Base-by-base conservation (phyloP, 2,888 invertebrate species). In the Octodonta nipae region DNA sequence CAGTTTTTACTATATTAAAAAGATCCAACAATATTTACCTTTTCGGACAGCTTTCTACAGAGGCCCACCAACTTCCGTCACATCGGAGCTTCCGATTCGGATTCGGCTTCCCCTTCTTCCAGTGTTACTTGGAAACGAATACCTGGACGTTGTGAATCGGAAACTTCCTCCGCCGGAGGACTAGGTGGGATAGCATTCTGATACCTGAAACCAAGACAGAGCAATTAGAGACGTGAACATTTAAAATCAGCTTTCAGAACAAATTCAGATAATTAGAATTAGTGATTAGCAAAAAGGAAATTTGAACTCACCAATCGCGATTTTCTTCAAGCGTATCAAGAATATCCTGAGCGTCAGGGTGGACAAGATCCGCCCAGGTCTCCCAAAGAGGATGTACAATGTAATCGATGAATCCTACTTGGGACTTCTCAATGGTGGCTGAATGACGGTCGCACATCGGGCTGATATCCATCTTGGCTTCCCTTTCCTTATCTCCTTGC, bases 311-410 rank as follows among this genome's bases (percentile, higher is more conserved):
- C 80, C 91, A 96, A 66, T 95, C 92, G 49, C 98, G 76, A 65
- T 98, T 98, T 67, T 96, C 92, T 65, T 98, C 96, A 53, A 98
- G 71, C 30, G 89, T 92, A 65, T 96, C 95, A 45, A 98, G 71
- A 52, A 98, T 96, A 47, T 92, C 87, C 66, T 96, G 95, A 30
- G 96, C 96, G 60, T 98, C 96, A 2, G 98, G 96, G 65, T 95
- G 93, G 28, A 98, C 96, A 42, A 98, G 71, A 63, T 98, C 96
- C 7, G 92, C 95, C 98, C 98, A 98, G 32, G 96, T 96, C 65
- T 98, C 98, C 92, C 95, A 99, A 40, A 99, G 68, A 2, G 98
- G 98, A 67, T 98, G 96, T 24, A 96, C 96, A 59, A 98, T 98
- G 66, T 95, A 98, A 68, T 98, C 96, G 60, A 98, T 98, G 64